These are phyloP conservation scores for Drosophila testacea DNA, from an alignment of 2,888 invertebrate species.

Conservation along the genomic window DNA sequence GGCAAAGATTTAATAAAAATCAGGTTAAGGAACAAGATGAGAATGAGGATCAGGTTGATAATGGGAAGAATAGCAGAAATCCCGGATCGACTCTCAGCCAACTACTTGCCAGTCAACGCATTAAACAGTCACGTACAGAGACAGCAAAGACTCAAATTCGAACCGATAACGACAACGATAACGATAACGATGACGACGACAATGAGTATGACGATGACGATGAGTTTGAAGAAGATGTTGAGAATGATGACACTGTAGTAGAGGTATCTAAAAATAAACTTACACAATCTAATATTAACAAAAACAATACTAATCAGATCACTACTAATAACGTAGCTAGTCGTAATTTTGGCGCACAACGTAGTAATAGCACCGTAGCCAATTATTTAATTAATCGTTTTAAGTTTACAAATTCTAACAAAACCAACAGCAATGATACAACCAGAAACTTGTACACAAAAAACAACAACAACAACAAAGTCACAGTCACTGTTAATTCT, in stretches of 20 bases:
- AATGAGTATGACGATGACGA: background rate
- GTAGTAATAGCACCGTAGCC: slow-evolving; percentile 82
- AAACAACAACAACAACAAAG: slow-evolving; percentile 17
- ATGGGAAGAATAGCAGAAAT: background rate
- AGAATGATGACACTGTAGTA: slow-evolving; percentile 30
- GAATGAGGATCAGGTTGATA: too few species aligned
- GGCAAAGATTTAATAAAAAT: slow-evolving; percentile 51
- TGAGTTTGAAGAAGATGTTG: slow-evolving; percentile 15
- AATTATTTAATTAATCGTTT: slow-evolving; percentile 77
- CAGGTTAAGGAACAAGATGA: too few species aligned
- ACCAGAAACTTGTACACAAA: slow-evolving; percentile 45
- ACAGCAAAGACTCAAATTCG: slow-evolving; percentile 15
- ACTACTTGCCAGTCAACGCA: slow-evolving; percentile 60
- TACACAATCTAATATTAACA: slow-evolving; percentile 20
- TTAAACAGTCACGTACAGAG: slow-evolving; percentile 8
- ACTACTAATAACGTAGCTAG: slow-evolving; percentile 58
- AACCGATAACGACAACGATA: slow-evolving; percentile 14
- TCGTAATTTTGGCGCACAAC: slow-evolving; percentile 61
- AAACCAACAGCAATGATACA: slow-evolving; percentile 29
- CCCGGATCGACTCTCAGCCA: slow-evolving; percentile 52
- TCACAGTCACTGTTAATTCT: slow-evolving; percentile 55
- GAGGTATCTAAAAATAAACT: slow-evolving; percentile 43
- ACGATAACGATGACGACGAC: slow-evolving; percentile 7
- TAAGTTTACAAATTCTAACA: slow-evolving; percentile 65
- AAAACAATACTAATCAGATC: slow-evolving; percentile 44